A percentile compares a stretch with the other conserved stretches of the same genome.
These are phyloP conservation scores for Bugulina stolonifera DNA, from an alignment of 2,888 invertebrate genomes.

Conservation along the genomic window DNA sequence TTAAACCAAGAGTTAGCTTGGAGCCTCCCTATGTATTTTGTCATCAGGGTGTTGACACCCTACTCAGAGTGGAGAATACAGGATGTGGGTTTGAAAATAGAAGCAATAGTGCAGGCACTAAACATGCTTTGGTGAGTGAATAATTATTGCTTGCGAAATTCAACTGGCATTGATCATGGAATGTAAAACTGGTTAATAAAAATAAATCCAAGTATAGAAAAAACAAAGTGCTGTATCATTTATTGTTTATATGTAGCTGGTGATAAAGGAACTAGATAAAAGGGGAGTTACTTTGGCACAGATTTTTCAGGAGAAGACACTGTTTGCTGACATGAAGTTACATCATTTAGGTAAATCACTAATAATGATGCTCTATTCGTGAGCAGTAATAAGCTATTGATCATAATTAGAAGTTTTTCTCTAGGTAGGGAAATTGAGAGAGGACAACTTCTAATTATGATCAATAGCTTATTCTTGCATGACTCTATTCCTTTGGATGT, in stretches of 20 bases:
- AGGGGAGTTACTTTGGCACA: neutral
- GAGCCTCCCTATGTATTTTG: neutral
- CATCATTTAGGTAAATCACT: slow-evolving; percentile 15
- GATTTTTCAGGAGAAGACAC: neutral
- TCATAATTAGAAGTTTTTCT: neutral
- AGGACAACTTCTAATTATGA: no score
- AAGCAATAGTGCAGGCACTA: slow-evolving; percentile 2
- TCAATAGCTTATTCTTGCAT: no score
- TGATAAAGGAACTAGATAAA: neutral
- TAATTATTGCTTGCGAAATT: no score
- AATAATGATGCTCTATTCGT: neutral
- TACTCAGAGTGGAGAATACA: neutral
- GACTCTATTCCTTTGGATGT: no score
- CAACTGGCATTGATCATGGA: no score
- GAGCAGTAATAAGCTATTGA: no score
- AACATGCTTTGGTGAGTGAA: neutral
- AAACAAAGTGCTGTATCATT: no score
- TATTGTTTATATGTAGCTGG: no score
- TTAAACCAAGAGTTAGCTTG: neutral
- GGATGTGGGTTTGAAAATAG: slow-evolving; percentile 2
- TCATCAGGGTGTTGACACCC: neutral
- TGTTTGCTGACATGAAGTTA: slow-evolving; percentile 3
- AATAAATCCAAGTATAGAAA: no score
- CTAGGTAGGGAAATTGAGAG: no score
- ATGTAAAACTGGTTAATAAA: no score